phyloP scores from a whole-genome alignment of 2,113 vertebrate species.

The Aptenodytes forsteri region DNA sequence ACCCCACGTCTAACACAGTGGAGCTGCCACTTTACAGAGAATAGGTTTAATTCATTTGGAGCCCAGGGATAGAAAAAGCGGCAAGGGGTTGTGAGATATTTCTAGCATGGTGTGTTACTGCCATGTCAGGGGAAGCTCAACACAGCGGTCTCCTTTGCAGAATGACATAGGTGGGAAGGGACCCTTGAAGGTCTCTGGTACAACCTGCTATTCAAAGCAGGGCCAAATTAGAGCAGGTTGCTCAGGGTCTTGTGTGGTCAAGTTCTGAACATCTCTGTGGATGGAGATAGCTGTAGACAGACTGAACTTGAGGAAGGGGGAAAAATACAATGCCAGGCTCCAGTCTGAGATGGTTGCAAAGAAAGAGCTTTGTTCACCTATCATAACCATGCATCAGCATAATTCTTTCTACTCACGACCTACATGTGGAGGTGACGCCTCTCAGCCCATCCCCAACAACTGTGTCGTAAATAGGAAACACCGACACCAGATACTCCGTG shows the following conservation, averaged over 20 bases:
- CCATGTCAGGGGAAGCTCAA: neutral
- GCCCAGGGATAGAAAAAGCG: neutral
- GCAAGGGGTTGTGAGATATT: neutral
- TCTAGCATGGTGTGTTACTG: neutral
- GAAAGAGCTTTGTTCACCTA: neutral
- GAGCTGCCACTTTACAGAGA: neutral
- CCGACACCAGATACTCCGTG: constrained; percentile 85
- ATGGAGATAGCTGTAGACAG: neutral
- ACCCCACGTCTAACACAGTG: neutral
- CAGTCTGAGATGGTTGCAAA: neutral
- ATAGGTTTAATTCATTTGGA: neutral
- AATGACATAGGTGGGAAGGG: neutral
- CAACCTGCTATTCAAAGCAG: neutral
- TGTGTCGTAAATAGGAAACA: constrained; percentile 81
- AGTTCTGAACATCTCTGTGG: neutral
- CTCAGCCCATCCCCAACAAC: constrained; percentile 78
- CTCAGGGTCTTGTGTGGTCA: neutral
- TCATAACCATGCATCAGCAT: fast-evolving
- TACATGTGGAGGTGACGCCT: constrained; percentile 87
- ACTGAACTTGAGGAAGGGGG: neutral
- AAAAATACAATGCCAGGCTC: neutral
- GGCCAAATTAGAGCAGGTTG: neutral
- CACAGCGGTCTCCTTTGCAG: neutral
- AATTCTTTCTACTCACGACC: constrained; percentile 2
- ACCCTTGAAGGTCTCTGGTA: neutral